Percentiles rank a stretch among this genome's conserved stretches.
These are phyloP conservation scores for Beaufortia kweichowensis DNA, from an alignment of 2,113 vertebrate genomes.

Conservation along the genomic window DNA sequence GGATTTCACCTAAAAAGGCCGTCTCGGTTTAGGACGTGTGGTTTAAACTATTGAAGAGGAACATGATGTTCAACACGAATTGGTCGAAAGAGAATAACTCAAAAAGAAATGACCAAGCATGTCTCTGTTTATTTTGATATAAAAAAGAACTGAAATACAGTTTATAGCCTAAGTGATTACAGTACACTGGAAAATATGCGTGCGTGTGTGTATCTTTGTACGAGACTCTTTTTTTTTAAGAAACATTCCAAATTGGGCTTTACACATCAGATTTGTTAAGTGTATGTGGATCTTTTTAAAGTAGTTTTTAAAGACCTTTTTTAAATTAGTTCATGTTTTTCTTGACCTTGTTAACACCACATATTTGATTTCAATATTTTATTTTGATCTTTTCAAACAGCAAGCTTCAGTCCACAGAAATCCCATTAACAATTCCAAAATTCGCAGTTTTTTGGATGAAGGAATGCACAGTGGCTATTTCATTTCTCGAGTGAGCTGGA, in stretches of 20 bases:
- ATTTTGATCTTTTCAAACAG: not conserved
- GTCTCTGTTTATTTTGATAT: conserved; percentile 15
- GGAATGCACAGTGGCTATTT: conserved; percentile 60
- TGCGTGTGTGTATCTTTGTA: not conserved
- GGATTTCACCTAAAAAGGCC: conserved; percentile 4
- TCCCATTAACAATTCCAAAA: not conserved
- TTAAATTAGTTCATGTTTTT: too few relatives aligned
- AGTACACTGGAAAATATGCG: conserved; percentile 3
- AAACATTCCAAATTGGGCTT: too few relatives aligned
- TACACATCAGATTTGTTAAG: too few relatives aligned
- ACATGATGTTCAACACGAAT: not conserved
- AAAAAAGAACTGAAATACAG: conserved; percentile 1
- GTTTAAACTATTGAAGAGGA: not conserved
- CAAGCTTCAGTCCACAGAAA: not conserved
- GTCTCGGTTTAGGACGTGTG: too few relatives aligned
- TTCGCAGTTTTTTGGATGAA: not conserved
- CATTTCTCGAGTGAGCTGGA: conserved; percentile 63
- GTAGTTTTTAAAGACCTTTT: too few relatives aligned
- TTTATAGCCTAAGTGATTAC: not conserved
- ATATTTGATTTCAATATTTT: not conserved
- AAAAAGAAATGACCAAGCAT: conserved; percentile 26
- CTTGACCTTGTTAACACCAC: too few relatives aligned
- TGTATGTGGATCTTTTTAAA: too few relatives aligned
- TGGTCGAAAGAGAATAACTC: conserved; percentile 3
- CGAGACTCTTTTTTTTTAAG: not conserved